phyloP scores from a whole-genome alignment of 1,140 invertebrate species.

The Conus betulinus region DNA sequence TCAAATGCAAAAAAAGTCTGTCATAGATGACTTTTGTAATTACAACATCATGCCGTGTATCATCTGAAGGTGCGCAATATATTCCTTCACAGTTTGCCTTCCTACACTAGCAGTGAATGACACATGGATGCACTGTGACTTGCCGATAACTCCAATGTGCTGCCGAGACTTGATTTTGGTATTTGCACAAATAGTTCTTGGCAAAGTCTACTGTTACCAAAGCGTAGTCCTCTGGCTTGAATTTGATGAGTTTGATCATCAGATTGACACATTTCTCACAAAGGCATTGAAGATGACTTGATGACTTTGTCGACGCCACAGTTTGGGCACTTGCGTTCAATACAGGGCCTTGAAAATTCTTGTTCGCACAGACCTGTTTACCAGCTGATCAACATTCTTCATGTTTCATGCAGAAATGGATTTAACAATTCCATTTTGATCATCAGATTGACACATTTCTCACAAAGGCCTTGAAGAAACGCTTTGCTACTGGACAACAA shows the following conservation, averaged over 20 bases:
- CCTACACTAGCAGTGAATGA: not conserved
- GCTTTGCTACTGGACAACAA: not conserved
- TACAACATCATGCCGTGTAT: no score
- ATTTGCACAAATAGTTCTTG: not conserved
- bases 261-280: no score
- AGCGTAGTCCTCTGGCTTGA: not conserved
- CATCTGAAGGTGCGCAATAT: no score
- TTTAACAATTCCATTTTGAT: not conserved
- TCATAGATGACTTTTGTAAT: no score
- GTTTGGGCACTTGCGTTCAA: not conserved
- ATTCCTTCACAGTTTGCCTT: not conserved
- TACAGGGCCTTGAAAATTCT: not conserved
- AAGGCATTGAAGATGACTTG: no score
- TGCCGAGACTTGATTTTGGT: not conserved
- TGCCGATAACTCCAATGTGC: conserved; percentile 12
- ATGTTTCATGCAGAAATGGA: not conserved
- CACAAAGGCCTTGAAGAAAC: conserved; percentile 10
- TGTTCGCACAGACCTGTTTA: not conserved
- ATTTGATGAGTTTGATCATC: not conserved
- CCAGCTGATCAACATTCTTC: not conserved
- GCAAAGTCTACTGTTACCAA: not conserved
- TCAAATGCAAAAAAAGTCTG: no score
- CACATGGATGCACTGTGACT: conserved; percentile 1
- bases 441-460: not conserved
- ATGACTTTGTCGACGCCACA: not conserved